These are phyloP conservation scores for Microctonus brassicae DNA, from an alignment of 2,888 invertebrate genomes.

Conservation along the genomic window DNA sequence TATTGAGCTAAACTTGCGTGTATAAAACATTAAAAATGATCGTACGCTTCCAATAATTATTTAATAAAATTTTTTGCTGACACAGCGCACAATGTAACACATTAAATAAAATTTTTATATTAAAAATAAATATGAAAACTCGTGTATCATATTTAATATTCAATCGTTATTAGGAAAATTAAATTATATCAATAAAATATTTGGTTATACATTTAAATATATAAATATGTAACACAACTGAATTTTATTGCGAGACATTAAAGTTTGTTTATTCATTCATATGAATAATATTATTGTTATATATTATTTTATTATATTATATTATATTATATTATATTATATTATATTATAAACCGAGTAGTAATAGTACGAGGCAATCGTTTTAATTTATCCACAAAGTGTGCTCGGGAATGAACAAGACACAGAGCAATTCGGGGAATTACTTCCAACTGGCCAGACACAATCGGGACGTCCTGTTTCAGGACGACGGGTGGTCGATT, in stretches of 20 bases:
- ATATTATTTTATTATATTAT: too few relatives aligned
- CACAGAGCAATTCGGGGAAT: slow-evolving; percentile 35
- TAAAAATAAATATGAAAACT: too few relatives aligned
- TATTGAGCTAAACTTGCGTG: slow-evolving; percentile 1
- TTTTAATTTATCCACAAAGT: slow-evolving; percentile 33
- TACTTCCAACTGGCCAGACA: slow-evolving; percentile 35
- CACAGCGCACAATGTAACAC: too few relatives aligned
- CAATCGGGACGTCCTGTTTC: slow-evolving; percentile 38
- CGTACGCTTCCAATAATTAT: too few relatives aligned
- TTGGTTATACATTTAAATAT: too few relatives aligned
- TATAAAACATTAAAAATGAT: not conserved
- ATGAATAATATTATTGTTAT: too few relatives aligned
- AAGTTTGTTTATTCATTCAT: not conserved
- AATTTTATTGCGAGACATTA: not conserved
- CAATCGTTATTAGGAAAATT: not conserved
- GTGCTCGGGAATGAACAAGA: slow-evolving; percentile 15
- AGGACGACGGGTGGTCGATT: slow-evolving; percentile 38
- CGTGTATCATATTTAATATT: too few relatives aligned
- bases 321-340: too few relatives aligned
- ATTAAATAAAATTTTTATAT: too few relatives aligned
- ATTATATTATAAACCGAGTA: not conserved
- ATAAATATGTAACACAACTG: not conserved
- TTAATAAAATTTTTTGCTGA: too few relatives aligned
- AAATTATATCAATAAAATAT: not conserved
- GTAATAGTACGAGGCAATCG: slow-evolving; percentile 19